These are phyloP conservation scores for Eilema caniola DNA, from an alignment of 2,888 invertebrate species.

Conservation along the genomic window DNA sequence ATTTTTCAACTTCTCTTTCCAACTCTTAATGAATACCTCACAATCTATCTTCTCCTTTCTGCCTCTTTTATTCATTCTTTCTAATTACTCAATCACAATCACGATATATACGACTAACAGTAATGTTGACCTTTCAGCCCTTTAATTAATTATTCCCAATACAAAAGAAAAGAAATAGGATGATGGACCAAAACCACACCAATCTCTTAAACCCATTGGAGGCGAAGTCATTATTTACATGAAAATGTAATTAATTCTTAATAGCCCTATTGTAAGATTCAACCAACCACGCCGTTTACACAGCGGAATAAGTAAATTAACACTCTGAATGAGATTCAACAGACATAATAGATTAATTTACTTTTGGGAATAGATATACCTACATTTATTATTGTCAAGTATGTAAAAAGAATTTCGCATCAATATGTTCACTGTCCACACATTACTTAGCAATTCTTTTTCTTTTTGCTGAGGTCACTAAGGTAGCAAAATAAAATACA, in stretches of 20 bases:
- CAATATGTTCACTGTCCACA: no score
- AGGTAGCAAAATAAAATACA: no score
- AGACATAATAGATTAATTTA: slow-evolving; percentile 4
- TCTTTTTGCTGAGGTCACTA: no score
- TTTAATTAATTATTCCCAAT: neutral
- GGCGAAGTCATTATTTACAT: slow-evolving; percentile 11
- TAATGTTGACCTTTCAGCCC: neutral
- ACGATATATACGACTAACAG: neutral
- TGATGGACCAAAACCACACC: neutral
- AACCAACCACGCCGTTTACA: slow-evolving; percentile 9
- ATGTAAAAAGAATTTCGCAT: no score
- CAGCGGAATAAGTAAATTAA: slow-evolving; percentile 12
- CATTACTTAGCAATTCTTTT: no score
- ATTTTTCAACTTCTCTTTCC: neutral
- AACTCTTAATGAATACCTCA: neutral
- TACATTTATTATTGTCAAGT: no score
- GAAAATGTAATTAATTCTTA: slow-evolving; percentile 18
- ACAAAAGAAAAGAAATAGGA: neutral
- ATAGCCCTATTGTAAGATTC: slow-evolving; percentile 14
- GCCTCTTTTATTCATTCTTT: neutral
- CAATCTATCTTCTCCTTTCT: neutral
- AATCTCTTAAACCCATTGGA: slow-evolving; percentile 5
- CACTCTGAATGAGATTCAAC: slow-evolving; percentile 9
- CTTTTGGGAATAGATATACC: slow-evolving; percentile 17
- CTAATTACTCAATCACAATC: neutral